phyloP scores from a whole-genome alignment of 2,888 invertebrate species.

The Heterodera filipjevi region DNA sequence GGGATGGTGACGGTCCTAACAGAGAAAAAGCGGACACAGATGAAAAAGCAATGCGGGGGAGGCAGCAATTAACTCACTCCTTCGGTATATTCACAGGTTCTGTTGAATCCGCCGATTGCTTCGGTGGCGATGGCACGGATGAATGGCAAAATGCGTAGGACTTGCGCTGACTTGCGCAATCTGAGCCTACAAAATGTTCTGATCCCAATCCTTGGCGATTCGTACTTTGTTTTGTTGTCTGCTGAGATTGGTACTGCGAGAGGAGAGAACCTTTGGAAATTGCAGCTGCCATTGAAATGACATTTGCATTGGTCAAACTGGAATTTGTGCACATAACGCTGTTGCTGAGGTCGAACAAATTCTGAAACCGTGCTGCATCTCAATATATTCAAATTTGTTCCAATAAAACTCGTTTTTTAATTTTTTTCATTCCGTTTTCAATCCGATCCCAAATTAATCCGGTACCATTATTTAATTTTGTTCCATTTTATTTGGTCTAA shows the following conservation, averaged over 20 bases:
- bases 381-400: neutral
- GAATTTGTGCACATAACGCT: constrained; percentile 8
- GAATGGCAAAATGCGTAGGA: neutral
- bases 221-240: neutral
- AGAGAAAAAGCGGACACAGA: neutral
- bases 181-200: neutral
- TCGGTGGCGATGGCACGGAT: neutral
- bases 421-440: too few species aligned
- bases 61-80: constrained; percentile 8
- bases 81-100: constrained; percentile 18
- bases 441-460: too few species aligned
- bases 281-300: neutral
- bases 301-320: neutral
- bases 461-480: too few species aligned
- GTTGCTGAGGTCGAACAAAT: constrained; percentile 28
- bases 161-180: neutral
- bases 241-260: neutral
- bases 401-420: too few species aligned
- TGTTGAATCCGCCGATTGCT: neutral
- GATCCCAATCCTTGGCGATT: neutral
- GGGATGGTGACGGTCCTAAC: constrained; percentile 31
- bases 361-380: neutral
- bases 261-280: neutral
- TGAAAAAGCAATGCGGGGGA: neutral
- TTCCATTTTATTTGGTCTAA: neutral